Percentiles rank a stretch among this genome's conserved stretches.
Evolutionary conservation across 2,888 invertebrate genomes (phyloP).

Genomic region (Argyresthia albistria): DNA sequence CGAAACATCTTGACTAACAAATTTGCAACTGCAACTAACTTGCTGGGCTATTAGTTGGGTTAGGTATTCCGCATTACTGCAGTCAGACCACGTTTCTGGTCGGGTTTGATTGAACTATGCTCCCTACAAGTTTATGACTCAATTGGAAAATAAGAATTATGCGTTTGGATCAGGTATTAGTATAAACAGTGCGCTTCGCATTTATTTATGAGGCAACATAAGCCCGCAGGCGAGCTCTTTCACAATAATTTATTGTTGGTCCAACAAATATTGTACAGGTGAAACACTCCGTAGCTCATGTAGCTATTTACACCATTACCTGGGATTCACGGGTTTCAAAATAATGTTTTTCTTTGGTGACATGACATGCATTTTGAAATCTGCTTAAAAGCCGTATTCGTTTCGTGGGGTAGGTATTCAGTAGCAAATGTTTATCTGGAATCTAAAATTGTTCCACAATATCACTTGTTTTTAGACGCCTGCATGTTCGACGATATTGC

Average conservation of each 20-base stretch:
- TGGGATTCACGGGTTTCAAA: no score
- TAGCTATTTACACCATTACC: no score
- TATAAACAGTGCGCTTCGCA: constrained; percentile 52
- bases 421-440: no score
- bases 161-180: constrained; percentile 47
- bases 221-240: constrained; percentile 34
- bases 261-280: neutral
- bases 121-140: constrained; percentile 43
- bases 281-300: no score
- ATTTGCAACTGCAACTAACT: constrained; percentile 17
- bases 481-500: no score
- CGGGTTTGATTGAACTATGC: constrained; percentile 15
- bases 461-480: no score
- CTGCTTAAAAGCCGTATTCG: no score
- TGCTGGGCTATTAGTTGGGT: constrained; percentile 17
- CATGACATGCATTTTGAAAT: no score
- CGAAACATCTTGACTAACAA: constrained; percentile 26
- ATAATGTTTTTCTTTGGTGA: no score
- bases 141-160: constrained; percentile 49
- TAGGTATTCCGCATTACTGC: constrained; percentile 21
- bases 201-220: constrained; percentile 44
- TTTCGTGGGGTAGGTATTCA: no score
- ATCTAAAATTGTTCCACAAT: no score
- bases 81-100: constrained; percentile 24
- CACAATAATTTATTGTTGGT: constrained; percentile 26